Conservation (phyloP, 2,888 invertebrate species). For the Synergus laeviventris region DNA sequence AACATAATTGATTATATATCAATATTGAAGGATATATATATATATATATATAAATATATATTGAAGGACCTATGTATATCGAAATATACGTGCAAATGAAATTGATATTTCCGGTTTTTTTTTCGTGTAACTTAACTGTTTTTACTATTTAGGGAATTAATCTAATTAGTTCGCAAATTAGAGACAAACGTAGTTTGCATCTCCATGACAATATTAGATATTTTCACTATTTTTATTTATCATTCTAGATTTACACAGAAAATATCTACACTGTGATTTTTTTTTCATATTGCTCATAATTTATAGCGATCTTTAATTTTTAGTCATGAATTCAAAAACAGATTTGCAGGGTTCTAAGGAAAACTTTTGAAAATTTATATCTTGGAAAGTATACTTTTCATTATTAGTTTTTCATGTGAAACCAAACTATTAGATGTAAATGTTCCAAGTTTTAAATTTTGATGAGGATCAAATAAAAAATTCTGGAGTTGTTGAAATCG, state of each 20-base stretch:
- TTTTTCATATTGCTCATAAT: not conserved
- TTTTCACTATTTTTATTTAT: conserved; percentile 2
- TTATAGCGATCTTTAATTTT: not conserved
- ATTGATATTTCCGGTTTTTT: conserved; percentile 49
- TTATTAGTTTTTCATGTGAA: not conserved
- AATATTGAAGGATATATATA: conserved; percentile 17
- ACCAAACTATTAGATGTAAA: not conserved
- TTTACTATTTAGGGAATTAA: not conserved
- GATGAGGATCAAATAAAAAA: not conserved
- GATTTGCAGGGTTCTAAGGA: not conserved
- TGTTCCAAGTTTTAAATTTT: not conserved
- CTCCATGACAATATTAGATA: conserved; percentile 34
- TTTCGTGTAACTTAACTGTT: not conserved
- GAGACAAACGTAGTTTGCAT: conserved; percentile 1
- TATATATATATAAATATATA: conserved; percentile 50
- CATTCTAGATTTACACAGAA: not conserved
- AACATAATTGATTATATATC: not conserved
- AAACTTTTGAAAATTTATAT: not conserved
- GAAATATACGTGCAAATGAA: conserved; percentile 66
- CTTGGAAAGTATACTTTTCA: not conserved
- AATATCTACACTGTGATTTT: not conserved
- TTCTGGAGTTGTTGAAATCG: not conserved
- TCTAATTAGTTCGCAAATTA: not conserved
- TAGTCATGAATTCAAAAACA: not conserved
- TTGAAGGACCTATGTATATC: conserved; percentile 63